Base-by-base conservation (phyloP, 2,888 invertebrate species). In the Sylvicola cinctus region DNA sequence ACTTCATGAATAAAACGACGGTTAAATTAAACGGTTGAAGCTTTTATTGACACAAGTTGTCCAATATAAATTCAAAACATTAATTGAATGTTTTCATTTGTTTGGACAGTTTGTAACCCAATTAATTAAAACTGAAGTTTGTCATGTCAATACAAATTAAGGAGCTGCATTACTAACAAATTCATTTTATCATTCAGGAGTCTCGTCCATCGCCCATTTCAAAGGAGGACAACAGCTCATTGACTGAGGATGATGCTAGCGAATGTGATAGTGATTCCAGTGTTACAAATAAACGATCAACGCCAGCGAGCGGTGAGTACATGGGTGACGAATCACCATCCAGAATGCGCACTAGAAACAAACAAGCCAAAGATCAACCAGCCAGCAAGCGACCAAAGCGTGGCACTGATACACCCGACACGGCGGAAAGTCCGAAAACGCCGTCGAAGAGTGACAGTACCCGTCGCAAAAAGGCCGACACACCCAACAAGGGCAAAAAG, bases 241-340 rank as follows among this genome's bases (percentile, higher is more conserved):
- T 80, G 39, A 80, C 80, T 35, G 81, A 81, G 55, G 81, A 81
- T 65, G 87, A 90, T 55, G 84, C 83, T 61, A 90, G 90, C 42
- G 90, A 90, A 54, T 88, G 90, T 55, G 91, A 91, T 57, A 88
- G 88, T 56, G 90, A 90, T 60, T 88, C 85, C 38, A 70, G 88
- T 51, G 84, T 87, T 49, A 74, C 85, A 45, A 79, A 58, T 47
- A 58, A 58, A 55, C 58, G 59, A 39, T 38, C 39, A 35, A 37
- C 33, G 30, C 30, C 36, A 34, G 35, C 25, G 20, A 36, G 28
- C 29, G 33, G 26, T 31, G 30, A 33, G 29, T 37, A 35, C 31
- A 29, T 38, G 39, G 43, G 44, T 47, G 84, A 83, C 52, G 75
- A 76, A 50, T 79, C 79, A 51, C 85, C 85, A 34, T 83, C 80